Conservation (phyloP, 2,113 vertebrate species). For the Laticauda colubrina region DNA sequence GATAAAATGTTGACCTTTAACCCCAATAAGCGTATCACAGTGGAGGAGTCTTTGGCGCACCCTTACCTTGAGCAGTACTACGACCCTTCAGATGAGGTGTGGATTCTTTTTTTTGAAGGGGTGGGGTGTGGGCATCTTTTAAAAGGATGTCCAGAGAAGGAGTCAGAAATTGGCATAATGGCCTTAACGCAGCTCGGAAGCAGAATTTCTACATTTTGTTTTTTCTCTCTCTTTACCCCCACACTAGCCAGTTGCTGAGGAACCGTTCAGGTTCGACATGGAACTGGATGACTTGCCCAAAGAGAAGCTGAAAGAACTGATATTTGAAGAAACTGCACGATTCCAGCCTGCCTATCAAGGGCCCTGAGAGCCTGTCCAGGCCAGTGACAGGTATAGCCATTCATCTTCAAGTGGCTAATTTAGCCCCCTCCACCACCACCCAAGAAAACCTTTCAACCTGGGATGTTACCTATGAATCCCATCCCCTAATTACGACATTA, state of each 20-base stretch:
- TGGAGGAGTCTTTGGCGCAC: constrained; percentile 86
- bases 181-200: not conserved
- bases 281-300: constrained; percentile 88
- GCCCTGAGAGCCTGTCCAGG: constrained; percentile 39
- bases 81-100: constrained; percentile 86
- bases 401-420: not conserved
- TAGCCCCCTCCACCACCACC: not conserved
- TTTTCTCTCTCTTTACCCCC: constrained; percentile 9
- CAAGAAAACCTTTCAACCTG: not conserved
- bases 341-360: constrained; percentile 78
- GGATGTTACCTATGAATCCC: not conserved
- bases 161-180: not conserved
- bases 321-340: constrained; percentile 84
- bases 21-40: constrained; percentile 86
- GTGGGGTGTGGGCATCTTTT: not conserved
- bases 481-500: no score
- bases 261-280: constrained; percentile 87
- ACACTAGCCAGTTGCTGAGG: constrained; percentile 82
- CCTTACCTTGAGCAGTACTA: constrained; percentile 92
- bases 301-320: constrained; percentile 87
- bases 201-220: constrained; percentile 39
- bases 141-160: not conserved
- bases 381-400: not conserved
- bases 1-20: constrained; percentile 90
- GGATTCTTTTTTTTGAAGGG: not conserved